Evolutionary conservation across 1,140 invertebrate species (phyloP).

Genomic region (Bradysia coprophila): DNA sequence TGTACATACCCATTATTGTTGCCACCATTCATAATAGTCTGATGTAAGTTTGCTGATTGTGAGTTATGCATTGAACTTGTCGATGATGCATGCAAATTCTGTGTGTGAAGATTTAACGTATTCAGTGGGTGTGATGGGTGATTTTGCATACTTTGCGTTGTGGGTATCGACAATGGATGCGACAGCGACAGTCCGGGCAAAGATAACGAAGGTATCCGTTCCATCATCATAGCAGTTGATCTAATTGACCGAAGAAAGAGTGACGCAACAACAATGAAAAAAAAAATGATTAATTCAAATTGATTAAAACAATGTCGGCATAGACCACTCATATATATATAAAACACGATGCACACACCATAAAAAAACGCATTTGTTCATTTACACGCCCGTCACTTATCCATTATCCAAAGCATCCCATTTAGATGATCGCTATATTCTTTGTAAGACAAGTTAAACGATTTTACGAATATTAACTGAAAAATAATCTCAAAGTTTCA

Average conservation of each 20-base stretch:
- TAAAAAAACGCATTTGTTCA: too few species aligned
- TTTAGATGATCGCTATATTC: too few species aligned
- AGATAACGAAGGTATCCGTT: slow-evolving; percentile 23
- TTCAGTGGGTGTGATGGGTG: slow-evolving; percentile 4
- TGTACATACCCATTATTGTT: slow-evolving; percentile 18
- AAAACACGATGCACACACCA: too few species aligned
- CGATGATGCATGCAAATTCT: slow-evolving; percentile 7
- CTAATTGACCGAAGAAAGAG: too few species aligned
- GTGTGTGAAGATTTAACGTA: slow-evolving; percentile 8
- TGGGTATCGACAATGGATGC: slow-evolving; percentile 15
- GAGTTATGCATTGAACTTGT: slow-evolving; percentile 7
- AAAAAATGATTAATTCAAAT: neutral
- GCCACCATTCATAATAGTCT: slow-evolving; percentile 22
- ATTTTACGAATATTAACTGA: neutral
- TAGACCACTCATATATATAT: too few species aligned
- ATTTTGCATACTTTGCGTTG: slow-evolving; percentile 6
- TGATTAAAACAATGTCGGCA: too few species aligned
- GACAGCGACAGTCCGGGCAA: slow-evolving; percentile 22
- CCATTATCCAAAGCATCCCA: neutral
- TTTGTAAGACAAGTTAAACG: too few species aligned
- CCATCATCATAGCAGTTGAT: slow-evolving; percentile 17
- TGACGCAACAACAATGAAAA: slow-evolving; percentile 3
- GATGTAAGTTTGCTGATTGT: slow-evolving; percentile 20
- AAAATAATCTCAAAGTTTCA: neutral
- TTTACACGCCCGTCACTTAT: neutral